These are phyloP conservation scores for Dromococcyx pavoninus DNA, from an alignment of 2,797 vertebrate species.

Conservation along the genomic window DNA sequence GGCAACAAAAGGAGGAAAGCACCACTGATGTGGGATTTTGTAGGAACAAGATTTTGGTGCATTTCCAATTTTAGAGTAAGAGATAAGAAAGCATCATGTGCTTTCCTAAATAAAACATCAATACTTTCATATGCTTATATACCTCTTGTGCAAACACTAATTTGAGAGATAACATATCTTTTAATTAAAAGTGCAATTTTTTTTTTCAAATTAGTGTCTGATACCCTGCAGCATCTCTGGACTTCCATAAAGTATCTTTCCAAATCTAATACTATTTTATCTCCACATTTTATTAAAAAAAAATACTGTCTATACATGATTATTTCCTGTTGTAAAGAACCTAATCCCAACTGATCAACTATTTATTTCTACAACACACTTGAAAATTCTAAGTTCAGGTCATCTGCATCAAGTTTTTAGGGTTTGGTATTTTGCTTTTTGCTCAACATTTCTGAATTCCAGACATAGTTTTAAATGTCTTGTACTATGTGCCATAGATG, in stretches of 20 bases:
- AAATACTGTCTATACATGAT: not conserved
- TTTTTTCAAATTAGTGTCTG: not conserved
- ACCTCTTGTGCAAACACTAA: not conserved
- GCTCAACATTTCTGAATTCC: not conserved
- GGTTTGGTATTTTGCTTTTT: not conserved
- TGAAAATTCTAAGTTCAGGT: not conserved
- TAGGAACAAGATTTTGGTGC: not conserved
- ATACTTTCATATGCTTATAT: not conserved
- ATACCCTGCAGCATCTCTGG: not conserved
- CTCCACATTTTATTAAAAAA: not conserved
- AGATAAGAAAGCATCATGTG: not conserved
- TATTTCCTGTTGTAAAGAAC: not conserved
- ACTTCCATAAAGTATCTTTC: not conserved
- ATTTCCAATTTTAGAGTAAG: not conserved
- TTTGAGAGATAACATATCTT: constrained; percentile 24
- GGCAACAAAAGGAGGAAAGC: not conserved
- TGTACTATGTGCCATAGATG: not conserved
- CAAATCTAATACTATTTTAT: not conserved
- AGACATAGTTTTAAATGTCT: not conserved
- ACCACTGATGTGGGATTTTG: not conserved
- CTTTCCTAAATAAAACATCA: constrained; percentile 9
- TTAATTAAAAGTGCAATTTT: constrained; percentile 7
- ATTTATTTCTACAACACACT: not conserved
- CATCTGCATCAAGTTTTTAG: not conserved
- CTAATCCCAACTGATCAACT: not conserved